These are phyloP conservation scores for Peromyscus eremicus DNA, from an alignment of 2,797 vertebrate genomes.

Conservation along the genomic window DNA sequence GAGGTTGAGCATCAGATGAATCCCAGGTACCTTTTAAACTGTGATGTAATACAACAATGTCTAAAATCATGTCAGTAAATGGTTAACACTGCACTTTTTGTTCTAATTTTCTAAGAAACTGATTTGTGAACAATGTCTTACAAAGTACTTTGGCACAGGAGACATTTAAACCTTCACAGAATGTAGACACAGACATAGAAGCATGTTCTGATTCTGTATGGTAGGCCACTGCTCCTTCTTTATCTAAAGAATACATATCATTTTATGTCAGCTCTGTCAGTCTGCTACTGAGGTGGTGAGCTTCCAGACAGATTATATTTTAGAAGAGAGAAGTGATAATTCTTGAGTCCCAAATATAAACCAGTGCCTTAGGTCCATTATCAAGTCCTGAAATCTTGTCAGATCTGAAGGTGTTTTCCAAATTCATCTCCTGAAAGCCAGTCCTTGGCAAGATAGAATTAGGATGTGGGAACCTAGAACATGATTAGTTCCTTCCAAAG, in stretches of 20 bases:
- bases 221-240: neutral
- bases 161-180: neutral
- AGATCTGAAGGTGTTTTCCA: neutral
- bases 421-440: neutral
- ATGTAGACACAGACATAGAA: neutral
- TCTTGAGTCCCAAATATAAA: neutral
- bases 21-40: neutral
- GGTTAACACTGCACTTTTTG: neutral
- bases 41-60: neutral
- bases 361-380: neutral
- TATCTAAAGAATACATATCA: neutral
- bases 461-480: too few species aligned
- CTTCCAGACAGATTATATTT: neutral
- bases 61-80: slow-evolving; percentile 5
- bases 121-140: neutral
- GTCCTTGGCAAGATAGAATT: neutral
- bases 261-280: neutral
- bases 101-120: slow-evolving; percentile 2
- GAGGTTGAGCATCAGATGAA: neutral
- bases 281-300: neutral
- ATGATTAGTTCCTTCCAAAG: neutral
- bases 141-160: neutral
- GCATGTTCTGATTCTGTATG: neutral
- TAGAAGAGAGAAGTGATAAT: slow-evolving; percentile 17
- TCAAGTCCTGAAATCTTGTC: neutral